Percentiles rank a stretch among this genome's conserved stretches.
Evolutionary conservation across 2,888 invertebrate genomes (phyloP).

Genomic region (Dynastes tityus): DNA sequence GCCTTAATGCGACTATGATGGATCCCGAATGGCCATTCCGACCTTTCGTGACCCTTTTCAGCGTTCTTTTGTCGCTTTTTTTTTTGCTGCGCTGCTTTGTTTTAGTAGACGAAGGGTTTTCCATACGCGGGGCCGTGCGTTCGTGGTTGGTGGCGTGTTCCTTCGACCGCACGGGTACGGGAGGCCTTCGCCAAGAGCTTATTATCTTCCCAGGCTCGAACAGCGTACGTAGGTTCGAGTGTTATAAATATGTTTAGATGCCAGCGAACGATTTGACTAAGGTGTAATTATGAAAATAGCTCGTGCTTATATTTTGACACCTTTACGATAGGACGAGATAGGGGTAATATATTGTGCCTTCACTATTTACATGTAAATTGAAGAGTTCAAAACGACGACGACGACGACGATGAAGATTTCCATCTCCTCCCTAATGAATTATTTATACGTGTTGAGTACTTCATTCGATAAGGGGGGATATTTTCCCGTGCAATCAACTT

Average conservation of each 20-base stretch:
- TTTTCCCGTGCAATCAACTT: too few species aligned
- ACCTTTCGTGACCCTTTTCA: conserved; percentile 49
- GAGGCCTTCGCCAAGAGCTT: conserved; percentile 47
- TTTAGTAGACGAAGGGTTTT: conserved; percentile 32
- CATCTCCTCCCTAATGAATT: conserved; percentile 53
- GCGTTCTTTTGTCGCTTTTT: conserved; percentile 35
- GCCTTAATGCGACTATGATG: conserved; percentile 24
- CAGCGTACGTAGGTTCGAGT: conserved; percentile 35
- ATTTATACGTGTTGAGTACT: conserved; percentile 53
- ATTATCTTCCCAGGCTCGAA: conserved; percentile 48
- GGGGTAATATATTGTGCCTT: conserved; percentile 53
- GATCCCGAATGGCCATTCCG: conserved; percentile 8
- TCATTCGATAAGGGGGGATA: conserved; percentile 39
- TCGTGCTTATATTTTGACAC: conserved; percentile 59
- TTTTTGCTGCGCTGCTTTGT: conserved; percentile 35
- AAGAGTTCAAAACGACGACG: conserved; percentile 47
- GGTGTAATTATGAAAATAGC: conserved; percentile 59
- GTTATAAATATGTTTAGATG: conserved; percentile 56
- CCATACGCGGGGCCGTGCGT: conserved; percentile 32
- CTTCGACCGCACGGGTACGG: conserved; percentile 33
- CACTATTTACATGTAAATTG: conserved; percentile 59
- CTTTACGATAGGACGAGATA: conserved; percentile 57
- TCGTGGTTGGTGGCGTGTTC: conserved; percentile 41
- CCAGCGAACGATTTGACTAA: conserved; percentile 52
- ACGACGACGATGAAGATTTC: conserved; percentile 53